Percentiles rank a stretch among this genome's conserved stretches.
Conservation (phyloP, 2,113 vertebrate species). For the Carlito syrichta region DNA sequence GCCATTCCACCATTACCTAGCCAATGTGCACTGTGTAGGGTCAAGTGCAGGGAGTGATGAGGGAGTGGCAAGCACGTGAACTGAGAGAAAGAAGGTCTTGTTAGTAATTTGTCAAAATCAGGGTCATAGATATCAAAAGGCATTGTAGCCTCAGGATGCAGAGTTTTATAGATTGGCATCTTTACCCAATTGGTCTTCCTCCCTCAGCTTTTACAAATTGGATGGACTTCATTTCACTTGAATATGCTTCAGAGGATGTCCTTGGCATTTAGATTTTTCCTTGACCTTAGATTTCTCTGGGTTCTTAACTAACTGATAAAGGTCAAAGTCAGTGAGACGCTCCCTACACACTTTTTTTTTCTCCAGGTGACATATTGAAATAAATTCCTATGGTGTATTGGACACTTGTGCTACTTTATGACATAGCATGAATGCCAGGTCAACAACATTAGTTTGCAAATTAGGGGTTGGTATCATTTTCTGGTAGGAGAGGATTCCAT, state of each 20-base stretch:
- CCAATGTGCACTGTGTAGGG: neutral
- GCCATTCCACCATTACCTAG: neutral
- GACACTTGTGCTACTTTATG: neutral
- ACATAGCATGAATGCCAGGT: neutral
- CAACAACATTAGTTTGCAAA: neutral
- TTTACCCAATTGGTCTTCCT: neutral
- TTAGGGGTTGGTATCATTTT: neutral
- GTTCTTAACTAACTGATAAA: neutral
- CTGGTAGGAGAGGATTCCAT: neutral
- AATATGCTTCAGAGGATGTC: neutral
- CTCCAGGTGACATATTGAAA: neutral
- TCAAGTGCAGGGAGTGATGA: neutral
- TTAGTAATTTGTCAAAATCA: neutral
- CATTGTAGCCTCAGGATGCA: neutral
- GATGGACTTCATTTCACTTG: neutral
- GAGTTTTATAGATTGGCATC: neutral
- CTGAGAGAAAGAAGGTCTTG: neutral
- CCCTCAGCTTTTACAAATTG: neutral
- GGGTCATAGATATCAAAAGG: neutral
- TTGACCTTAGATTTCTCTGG: neutral
- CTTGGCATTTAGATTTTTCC: neutral
- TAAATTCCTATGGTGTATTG: neutral
- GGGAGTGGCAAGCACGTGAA: neutral
- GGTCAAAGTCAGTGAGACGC: neutral
- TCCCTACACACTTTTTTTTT: neutral